Evolutionary conservation across 2,888 invertebrate species (phyloP).

Genomic region (Apantesis nais): DNA sequence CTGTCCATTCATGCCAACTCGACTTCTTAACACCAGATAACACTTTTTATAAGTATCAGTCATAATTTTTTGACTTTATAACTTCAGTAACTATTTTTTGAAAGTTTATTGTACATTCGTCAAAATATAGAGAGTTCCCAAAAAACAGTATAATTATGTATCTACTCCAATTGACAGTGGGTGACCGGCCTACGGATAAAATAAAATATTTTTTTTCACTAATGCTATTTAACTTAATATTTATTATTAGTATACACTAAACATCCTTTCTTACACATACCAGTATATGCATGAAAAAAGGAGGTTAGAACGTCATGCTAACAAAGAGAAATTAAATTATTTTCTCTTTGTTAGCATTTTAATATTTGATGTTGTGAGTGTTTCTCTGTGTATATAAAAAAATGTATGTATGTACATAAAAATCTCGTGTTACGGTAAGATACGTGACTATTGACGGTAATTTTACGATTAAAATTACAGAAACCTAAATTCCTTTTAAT

Average conservation of each 20-base stretch:
- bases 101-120: background rate
- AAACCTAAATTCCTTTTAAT: too few species aligned
- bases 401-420: too few species aligned
- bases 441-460: too few species aligned
- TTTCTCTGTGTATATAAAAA: too few species aligned
- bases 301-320: too few species aligned
- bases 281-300: too few species aligned
- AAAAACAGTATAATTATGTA: background rate
- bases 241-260: background rate
- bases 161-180: background rate
- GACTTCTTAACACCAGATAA: conserved; percentile 1
- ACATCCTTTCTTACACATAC: background rate
- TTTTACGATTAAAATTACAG: too few species aligned
- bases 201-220: background rate
- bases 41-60: conserved; percentile 1
- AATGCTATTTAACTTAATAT: background rate
- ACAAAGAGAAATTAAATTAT: background rate
- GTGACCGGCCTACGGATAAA: background rate
- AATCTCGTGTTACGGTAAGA: too few species aligned
- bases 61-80: background rate
- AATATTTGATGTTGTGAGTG: too few species aligned
- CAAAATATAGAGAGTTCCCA: background rate
- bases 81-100: background rate
- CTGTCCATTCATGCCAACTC: conserved; percentile 11
- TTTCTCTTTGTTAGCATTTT: background rate